Evolutionary conservation across 2,888 invertebrate genomes (phyloP).

Genomic region (Drosophila maculinotata): DNA sequence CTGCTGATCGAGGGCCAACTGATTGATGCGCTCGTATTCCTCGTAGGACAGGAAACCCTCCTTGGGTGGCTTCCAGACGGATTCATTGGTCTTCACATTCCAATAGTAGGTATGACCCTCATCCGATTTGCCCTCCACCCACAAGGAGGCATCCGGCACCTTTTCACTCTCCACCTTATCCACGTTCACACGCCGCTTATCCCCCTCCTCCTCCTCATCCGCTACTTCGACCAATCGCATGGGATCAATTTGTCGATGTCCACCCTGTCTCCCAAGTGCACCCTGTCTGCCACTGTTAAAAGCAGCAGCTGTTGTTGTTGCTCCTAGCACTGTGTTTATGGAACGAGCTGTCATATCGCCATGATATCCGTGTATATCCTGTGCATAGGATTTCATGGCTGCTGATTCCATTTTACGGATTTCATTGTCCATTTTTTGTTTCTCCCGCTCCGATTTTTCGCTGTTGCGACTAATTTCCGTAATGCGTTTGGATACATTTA

Average conservation of each 20-base stretch:
- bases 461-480: slow-evolving; percentile 94
- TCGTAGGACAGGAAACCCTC: slow-evolving; percentile 90
- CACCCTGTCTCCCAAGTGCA: slow-evolving; percentile 23
- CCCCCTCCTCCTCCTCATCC: slow-evolving; percentile 79
- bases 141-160: slow-evolving; percentile 86
- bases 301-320: slow-evolving; percentile 85
- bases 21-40: slow-evolving; percentile 87
- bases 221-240: slow-evolving; percentile 82
- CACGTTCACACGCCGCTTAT: slow-evolving; percentile 69
- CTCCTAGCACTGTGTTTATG: slow-evolving; percentile 76
- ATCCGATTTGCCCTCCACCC: slow-evolving; percentile 92
- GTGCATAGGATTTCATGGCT: slow-evolving; percentile 94
- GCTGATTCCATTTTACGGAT: slow-evolving; percentile 96
- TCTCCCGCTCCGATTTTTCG: slow-evolving; percentile 91
- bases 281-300: slow-evolving; percentile 87
- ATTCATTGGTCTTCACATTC: slow-evolving; percentile 93
- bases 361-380: slow-evolving; percentile 88
- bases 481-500: slow-evolving; percentile 94
- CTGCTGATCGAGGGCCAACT: slow-evolving; percentile 86
- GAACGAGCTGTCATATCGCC: slow-evolving; percentile 83
- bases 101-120: slow-evolving; percentile 94
- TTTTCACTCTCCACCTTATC: slow-evolving; percentile 75
- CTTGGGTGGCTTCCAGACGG: slow-evolving; percentile 90
- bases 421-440: slow-evolving; percentile 91
- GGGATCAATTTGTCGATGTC: slow-evolving; percentile 81